Evolutionary conservation across 2,797 vertebrate genomes (phyloP).

Genomic region (Micrastur ruficollis): DNA sequence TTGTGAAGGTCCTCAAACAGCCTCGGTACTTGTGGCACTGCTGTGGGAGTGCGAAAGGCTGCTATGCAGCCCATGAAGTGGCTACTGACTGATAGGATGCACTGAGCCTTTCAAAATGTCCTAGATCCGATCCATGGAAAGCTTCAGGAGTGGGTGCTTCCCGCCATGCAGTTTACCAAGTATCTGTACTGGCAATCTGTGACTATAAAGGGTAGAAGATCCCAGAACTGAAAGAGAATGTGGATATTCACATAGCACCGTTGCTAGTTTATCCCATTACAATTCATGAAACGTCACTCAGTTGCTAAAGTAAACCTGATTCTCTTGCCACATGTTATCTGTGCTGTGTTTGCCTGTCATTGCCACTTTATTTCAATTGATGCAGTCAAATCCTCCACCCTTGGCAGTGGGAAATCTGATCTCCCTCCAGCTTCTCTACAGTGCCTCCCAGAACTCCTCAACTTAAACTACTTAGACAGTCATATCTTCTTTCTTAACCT

Average conservation of each 20-base stretch:
- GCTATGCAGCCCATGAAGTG: not conserved
- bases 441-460: not conserved
- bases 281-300: not conserved
- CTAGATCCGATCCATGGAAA: not conserved
- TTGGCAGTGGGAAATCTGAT: not conserved
- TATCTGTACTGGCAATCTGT: too few species aligned
- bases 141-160: not conserved
- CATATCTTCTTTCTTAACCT: not conserved
- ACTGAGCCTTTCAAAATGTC: not conserved
- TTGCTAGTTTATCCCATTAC: not conserved
- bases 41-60: not conserved
- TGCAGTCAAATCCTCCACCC: not conserved
- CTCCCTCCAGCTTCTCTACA: not conserved
- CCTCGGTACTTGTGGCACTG: rapidly evolving
- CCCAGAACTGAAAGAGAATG: not conserved
- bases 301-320: not conserved
- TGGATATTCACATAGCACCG: not conserved
- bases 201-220: not conserved
- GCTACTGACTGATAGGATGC: not conserved
- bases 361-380: not conserved
- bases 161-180: rapidly evolving
- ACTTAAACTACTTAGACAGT: not conserved
- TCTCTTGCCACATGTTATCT: not conserved
- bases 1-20: rapidly evolving
- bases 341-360: not conserved